These are phyloP conservation scores for Oscheius sp. DNA, from an alignment of 2,888 invertebrate genomes.

Conservation along the genomic window DNA sequence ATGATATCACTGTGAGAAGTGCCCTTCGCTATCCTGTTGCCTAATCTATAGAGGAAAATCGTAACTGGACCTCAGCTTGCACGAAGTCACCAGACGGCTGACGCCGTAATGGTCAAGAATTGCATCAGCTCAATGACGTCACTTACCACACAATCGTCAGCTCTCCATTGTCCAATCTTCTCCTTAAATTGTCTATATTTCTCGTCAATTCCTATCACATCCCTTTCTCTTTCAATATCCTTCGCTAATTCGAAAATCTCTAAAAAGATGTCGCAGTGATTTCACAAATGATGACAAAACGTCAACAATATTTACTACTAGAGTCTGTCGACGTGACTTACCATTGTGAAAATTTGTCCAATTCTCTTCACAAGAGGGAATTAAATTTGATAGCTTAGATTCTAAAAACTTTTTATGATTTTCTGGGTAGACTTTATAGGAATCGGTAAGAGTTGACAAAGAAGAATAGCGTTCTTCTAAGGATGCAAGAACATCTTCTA, in stretches of 20 bases:
- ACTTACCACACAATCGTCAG: constrained; percentile 12
- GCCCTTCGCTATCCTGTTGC: too few species aligned
- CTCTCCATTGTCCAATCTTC: background rate
- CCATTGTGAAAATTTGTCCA: constrained; percentile 6
- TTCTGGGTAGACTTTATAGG: constrained; percentile 29
- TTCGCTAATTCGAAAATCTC: background rate
- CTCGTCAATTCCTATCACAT: background rate
- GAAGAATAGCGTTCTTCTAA: constrained; percentile 29
- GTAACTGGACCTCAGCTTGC: background rate
- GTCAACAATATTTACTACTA: background rate
- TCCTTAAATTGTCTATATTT: background rate
- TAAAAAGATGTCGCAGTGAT: constrained; percentile 1
- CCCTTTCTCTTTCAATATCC: background rate
- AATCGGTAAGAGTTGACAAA: constrained; percentile 33
- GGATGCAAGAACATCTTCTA: constrained; percentile 31
- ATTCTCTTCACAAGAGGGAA: background rate
- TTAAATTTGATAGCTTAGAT: background rate
- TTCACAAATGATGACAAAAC: background rate
- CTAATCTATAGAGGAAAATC: too few species aligned
- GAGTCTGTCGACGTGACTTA: background rate
- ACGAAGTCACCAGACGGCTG: background rate
- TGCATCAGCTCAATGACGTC: constrained; percentile 23
- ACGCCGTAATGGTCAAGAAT: constrained; percentile 16
- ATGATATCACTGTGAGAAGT: too few species aligned
- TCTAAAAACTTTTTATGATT: constrained; percentile 15